A percentile compares a stretch with the other conserved stretches of the same genome.
Evolutionary conservation across 1,140 invertebrate species (phyloP).

Genomic region (Reticulitermes speratus): DNA sequence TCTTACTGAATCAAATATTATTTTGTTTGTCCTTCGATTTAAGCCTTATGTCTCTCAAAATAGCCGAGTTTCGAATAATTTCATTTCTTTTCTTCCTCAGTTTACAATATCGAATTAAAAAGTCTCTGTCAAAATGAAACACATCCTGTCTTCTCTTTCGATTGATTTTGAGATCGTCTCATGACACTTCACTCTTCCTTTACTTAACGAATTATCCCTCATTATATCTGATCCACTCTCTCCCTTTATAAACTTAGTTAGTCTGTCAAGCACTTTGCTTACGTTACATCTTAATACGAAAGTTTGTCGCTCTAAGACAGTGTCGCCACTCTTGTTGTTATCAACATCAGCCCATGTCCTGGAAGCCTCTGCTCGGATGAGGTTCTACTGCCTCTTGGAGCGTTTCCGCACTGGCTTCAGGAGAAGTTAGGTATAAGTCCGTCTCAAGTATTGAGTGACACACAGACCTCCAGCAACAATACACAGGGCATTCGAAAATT

Average conservation of each 20-base stretch:
- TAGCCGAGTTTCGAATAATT: too few relatives aligned
- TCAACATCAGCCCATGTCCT: slow-evolving; percentile 8
- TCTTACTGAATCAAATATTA: too few relatives aligned
- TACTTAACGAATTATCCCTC: background rate
- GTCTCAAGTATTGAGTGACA: background rate
- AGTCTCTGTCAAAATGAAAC: background rate
- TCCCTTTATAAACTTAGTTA: slow-evolving; percentile 4
- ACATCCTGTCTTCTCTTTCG: background rate
- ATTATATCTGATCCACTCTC: background rate
- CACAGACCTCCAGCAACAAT: too few relatives aligned
- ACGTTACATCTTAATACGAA: slow-evolving; percentile 17
- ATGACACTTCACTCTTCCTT: background rate
- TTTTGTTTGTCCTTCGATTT: too few relatives aligned
- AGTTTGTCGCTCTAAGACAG: slow-evolving; percentile 1
- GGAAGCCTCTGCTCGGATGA: background rate
- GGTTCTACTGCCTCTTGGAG: background rate
- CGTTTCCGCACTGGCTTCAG: background rate
- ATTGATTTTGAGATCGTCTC: background rate
- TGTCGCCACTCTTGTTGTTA: background rate
- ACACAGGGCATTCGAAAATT: too few relatives aligned
- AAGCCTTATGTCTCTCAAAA: too few relatives aligned
- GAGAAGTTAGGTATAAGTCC: slow-evolving; percentile 1
- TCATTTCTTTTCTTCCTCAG: too few relatives aligned
- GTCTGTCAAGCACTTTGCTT: slow-evolving; percentile 7
- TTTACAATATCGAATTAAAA: background rate